Conservation (phyloP, 2,797 vertebrate species). For the Phoebastria nigripes region DNA sequence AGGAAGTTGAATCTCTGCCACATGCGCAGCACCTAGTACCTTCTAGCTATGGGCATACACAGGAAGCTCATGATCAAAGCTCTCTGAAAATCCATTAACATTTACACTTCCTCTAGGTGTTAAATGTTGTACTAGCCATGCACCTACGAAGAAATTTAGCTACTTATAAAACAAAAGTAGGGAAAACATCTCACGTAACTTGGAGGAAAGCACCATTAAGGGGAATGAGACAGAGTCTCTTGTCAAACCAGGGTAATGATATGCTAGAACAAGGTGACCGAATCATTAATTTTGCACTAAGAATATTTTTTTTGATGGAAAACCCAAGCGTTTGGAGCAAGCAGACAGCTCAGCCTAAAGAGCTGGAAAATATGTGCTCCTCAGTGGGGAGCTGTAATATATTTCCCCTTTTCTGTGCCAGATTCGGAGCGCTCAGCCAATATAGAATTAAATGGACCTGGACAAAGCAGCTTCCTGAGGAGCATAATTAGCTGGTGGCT, state of each 20-base stretch:
- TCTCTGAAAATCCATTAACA: not conserved
- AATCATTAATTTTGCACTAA: not conserved
- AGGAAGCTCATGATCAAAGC: not conserved
- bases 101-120: not conserved
- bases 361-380: slow-evolving; percentile 22
- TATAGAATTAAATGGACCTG: slow-evolving; percentile 69
- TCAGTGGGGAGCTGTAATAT: slow-evolving; percentile 42
- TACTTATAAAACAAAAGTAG: not conserved
- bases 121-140: not conserved
- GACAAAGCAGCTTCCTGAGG: slow-evolving; percentile 69
- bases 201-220: not conserved
- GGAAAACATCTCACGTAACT: not conserved
- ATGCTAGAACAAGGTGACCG: not conserved
- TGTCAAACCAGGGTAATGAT: not conserved
- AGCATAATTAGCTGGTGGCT: slow-evolving; percentile 74
- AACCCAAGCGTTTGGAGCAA: not conserved
- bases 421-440: slow-evolving; percentile 53
- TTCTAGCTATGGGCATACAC: not conserved
- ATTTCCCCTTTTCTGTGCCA: slow-evolving; percentile 38
- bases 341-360: not conserved
- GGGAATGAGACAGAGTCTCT: not conserved
- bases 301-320: not conserved
- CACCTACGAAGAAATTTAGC: not conserved
- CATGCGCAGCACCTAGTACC: not conserved
- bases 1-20: not conserved